Evolutionary conservation across 2,888 invertebrate species (phyloP).

Genomic region (Ochropacha duplaris): DNA sequence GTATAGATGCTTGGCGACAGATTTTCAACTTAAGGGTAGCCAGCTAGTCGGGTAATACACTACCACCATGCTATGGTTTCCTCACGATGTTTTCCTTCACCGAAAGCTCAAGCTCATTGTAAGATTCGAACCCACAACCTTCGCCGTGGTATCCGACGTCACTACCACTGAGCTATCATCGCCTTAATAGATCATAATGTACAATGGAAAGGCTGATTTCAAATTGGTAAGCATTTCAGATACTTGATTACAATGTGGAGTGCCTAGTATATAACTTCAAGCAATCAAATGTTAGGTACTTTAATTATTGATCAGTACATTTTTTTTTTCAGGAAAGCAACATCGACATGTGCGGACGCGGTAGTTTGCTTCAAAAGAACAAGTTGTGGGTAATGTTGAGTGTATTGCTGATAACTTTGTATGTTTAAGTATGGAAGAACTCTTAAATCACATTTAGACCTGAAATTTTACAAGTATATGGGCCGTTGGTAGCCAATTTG

Average conservation of each 20-base stretch:
- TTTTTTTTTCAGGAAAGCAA: slow-evolving; percentile 84
- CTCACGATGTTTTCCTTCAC: too few relatives aligned
- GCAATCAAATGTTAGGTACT: not conserved
- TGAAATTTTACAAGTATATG: not conserved
- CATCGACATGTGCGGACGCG: slow-evolving; percentile 86
- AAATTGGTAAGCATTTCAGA: not conserved
- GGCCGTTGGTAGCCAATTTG: not conserved
- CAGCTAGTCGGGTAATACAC: too few relatives aligned
- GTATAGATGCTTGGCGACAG: too few relatives aligned
- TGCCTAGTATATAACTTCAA: not conserved
- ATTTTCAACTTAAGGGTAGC: too few relatives aligned
- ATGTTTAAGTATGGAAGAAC: slow-evolving; percentile 15
- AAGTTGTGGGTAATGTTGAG: slow-evolving; percentile 43
- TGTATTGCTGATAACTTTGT: slow-evolving; percentile 33
- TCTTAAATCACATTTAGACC: not conserved
- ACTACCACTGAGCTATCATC: too few relatives aligned
- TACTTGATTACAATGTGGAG: not conserved
- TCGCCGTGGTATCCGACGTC: too few relatives aligned
- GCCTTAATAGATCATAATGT: too few relatives aligned
- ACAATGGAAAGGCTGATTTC: not conserved
- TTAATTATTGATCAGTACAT: slow-evolving; percentile 10
- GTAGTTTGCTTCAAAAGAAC: slow-evolving; percentile 48
- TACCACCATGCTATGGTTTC: too few relatives aligned
- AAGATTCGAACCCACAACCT: too few relatives aligned
- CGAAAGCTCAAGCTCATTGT: too few relatives aligned